A percentile compares a stretch with the other conserved stretches of the same genome.
These are phyloP conservation scores for Danaus chrysippus DNA, from an alignment of 2,888 invertebrate species.

Conservation along the genomic window DNA sequence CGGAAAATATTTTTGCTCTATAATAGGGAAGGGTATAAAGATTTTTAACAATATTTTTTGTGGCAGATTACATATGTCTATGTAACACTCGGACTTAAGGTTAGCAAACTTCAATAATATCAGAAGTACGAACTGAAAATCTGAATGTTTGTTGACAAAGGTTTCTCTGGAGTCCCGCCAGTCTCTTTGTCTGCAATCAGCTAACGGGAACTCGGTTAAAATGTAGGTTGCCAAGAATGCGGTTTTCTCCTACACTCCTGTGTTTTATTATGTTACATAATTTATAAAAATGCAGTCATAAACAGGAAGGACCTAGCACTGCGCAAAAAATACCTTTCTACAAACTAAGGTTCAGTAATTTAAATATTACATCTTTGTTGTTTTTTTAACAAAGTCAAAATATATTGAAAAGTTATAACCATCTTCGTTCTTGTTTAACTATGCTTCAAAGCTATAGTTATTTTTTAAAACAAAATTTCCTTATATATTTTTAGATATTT, in stretches of 20 bases:
- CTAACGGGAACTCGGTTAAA: slow-evolving; percentile 39
- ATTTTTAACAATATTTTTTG: too few species aligned
- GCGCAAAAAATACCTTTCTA: too few species aligned
- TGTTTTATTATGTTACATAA: background rate
- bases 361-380: too few species aligned
- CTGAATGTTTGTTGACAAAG: slow-evolving; percentile 46
- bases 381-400: too few species aligned
- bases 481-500: too few species aligned
- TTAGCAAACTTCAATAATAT: slow-evolving; percentile 40
- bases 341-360: too few species aligned
- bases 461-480: too few species aligned
- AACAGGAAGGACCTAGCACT: too few species aligned
- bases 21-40: background rate
- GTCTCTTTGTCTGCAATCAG: slow-evolving; percentile 41
- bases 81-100: slow-evolving; percentile 14
- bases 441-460: too few species aligned
- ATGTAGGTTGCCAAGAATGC: slow-evolving; percentile 26
- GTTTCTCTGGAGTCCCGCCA: slow-evolving; percentile 42
- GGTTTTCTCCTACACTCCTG: slow-evolving; percentile 8
- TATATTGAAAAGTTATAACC: too few species aligned
- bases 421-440: too few species aligned
- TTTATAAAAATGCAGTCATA: too few species aligned
- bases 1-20: background rate
- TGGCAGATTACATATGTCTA: background rate
- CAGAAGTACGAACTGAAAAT: slow-evolving; percentile 40